Evolutionary conservation across 2,888 invertebrate species (phyloP).

Genomic region (Meliscaeva auricollis): DNA sequence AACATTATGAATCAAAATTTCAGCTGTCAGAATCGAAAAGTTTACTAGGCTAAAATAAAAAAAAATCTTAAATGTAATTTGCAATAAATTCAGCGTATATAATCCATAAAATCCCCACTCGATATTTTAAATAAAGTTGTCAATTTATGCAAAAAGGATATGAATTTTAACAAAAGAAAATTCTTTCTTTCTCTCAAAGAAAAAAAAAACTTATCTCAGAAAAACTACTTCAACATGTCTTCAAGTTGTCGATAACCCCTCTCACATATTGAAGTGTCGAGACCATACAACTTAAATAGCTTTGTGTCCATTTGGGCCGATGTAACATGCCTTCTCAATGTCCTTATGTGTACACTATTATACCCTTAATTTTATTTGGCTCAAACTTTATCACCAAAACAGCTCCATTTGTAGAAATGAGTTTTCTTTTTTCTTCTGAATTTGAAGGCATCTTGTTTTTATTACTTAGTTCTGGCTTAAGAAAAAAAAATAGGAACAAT

Average conservation of each 20-base stretch:
- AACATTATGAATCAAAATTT: no score
- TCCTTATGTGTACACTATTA: conserved; percentile 41
- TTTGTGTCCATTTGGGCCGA: background rate
- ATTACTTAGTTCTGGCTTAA: conserved; percentile 28
- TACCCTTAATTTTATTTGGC: conserved; percentile 50
- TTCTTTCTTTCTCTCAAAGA: background rate
- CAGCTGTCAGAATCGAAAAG: no score
- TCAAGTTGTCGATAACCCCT: conserved; percentile 54
- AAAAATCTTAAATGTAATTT: background rate
- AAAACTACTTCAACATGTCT: conserved; percentile 55
- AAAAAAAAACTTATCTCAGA: conserved; percentile 33
- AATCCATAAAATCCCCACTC: background rate
- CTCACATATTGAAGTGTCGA: conserved; percentile 40
- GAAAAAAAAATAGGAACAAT: background rate
- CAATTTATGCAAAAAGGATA: conserved; percentile 17
- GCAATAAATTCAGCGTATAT: background rate
- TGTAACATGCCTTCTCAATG: conserved; percentile 49
- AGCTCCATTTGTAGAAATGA: conserved; percentile 49
- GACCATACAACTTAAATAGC: conserved; percentile 27
- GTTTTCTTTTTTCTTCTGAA: conserved; percentile 36
- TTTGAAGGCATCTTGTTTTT: conserved; percentile 66
- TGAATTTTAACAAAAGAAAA: background rate
- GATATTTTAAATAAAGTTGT: background rate
- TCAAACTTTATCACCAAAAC: conserved; percentile 55
- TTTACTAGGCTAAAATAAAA: no score